Evolutionary conservation across 2,888 invertebrate genomes (phyloP).

Genomic region (Cosmorhoe ocellata): DNA sequence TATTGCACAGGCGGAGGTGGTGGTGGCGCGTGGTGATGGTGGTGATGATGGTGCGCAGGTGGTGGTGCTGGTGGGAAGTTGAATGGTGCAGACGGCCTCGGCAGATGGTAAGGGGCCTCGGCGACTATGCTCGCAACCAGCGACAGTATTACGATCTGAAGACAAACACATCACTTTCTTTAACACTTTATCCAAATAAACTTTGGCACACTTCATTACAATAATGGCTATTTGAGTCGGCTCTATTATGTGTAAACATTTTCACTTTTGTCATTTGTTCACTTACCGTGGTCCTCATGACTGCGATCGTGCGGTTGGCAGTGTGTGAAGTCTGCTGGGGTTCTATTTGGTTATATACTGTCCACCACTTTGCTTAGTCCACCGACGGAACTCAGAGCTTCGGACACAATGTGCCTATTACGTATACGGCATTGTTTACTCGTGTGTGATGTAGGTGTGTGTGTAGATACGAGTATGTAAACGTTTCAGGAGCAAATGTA

Average conservation of each 20-base stretch:
- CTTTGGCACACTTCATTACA: slow-evolving; percentile 35
- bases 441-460: slow-evolving; percentile 22
- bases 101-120: slow-evolving; percentile 71
- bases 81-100: slow-evolving; percentile 60
- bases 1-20: slow-evolving; percentile 28
- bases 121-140: slow-evolving; percentile 59
- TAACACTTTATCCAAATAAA: slow-evolving; percentile 25
- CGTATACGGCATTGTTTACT: slow-evolving; percentile 31
- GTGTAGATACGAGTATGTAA: slow-evolving; percentile 13
- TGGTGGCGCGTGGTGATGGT: slow-evolving; percentile 34
- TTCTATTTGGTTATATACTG: slow-evolving; percentile 62
- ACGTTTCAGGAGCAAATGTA: slow-evolving; percentile 29
- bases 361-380: slow-evolving; percentile 57
- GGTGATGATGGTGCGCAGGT: slow-evolving; percentile 29
- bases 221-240: slow-evolving; percentile 36
- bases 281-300: slow-evolving; percentile 77
- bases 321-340: slow-evolving; percentile 52
- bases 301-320: slow-evolving; percentile 52
- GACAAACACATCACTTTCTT: slow-evolving; percentile 37
- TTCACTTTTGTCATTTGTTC: slow-evolving; percentile 56
- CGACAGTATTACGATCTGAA: slow-evolving; percentile 65
- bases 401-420: slow-evolving; percentile 32
- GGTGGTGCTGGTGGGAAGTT: slow-evolving; percentile 48
- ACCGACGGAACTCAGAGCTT: slow-evolving; percentile 35
- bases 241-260: slow-evolving; percentile 46